phyloP scores from a whole-genome alignment of 1,140 invertebrate genomes.

The Latrodectus geometricus region DNA sequence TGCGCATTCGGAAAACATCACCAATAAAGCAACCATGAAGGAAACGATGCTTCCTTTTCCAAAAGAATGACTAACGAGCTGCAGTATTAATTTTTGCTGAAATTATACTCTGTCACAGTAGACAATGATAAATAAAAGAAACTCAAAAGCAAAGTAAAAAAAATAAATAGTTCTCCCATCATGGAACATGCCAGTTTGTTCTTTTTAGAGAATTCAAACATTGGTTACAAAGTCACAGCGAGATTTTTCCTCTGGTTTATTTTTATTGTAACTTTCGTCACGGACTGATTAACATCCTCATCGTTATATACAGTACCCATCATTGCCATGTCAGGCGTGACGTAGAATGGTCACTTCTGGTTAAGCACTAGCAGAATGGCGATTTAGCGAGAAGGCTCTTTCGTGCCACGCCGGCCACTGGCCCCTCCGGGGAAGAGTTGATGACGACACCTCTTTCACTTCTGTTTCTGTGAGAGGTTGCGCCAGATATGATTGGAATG shows the following conservation, averaged over 20 bases:
- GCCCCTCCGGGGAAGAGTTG: neutral
- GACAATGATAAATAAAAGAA: too few relatives aligned
- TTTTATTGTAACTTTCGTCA: neutral
- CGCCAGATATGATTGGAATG: neutral
- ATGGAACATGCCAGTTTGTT: neutral
- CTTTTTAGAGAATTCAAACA: neutral
- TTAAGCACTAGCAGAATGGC: neutral
- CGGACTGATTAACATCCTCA: neutral
- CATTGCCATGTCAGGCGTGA: neutral
- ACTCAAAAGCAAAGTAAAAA: neutral
- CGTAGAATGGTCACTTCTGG: neutral
- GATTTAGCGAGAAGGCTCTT: neutral
- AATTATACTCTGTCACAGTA: neutral
- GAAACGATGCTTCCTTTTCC: neutral
- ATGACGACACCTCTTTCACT: neutral
- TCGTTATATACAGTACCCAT: neutral
- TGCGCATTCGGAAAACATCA: neutral
- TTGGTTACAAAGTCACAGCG: neutral
- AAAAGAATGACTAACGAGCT: neutral
- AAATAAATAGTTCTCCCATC: neutral
- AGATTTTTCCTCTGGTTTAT: neutral
- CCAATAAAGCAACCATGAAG: neutral
- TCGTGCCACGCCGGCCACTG: neutral
- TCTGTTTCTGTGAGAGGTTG: neutral
- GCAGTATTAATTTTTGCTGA: neutral